Conservation (phyloP, 2,888 invertebrate genomes). For the Tinea pellionella region DNA sequence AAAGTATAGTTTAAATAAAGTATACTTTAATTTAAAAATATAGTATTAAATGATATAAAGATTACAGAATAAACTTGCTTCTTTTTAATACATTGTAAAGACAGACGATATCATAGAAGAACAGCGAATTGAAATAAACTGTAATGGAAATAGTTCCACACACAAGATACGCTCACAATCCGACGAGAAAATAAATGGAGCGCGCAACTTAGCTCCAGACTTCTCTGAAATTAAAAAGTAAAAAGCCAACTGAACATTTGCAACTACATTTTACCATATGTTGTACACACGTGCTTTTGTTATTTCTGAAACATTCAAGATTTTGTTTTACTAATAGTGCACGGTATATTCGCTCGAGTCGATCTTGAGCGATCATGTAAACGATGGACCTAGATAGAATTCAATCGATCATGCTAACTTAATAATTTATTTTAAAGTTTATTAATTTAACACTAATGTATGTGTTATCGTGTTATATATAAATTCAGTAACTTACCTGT, state of each 20-base stretch:
- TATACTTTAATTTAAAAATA: too few relatives aligned
- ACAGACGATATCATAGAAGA: background rate
- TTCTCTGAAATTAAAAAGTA: constrained; percentile 22
- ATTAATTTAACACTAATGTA: too few relatives aligned
- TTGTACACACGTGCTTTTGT: background rate
- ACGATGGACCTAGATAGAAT: too few relatives aligned
- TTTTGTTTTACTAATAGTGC: background rate
- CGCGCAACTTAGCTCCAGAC: constrained; percentile 22
- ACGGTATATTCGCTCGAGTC: too few relatives aligned
- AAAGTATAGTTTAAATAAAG: too few relatives aligned
- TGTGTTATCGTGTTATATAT: too few relatives aligned
- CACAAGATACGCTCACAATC: constrained; percentile 19
- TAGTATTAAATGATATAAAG: background rate
- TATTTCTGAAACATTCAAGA: background rate
- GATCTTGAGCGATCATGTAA: too few relatives aligned
- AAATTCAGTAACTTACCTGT: too few relatives aligned
- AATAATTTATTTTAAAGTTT: too few relatives aligned
- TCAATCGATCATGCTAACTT: too few relatives aligned
- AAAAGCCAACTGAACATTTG: constrained; percentile 12
- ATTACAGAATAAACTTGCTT: background rate
- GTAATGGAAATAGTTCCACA: constrained; percentile 33
- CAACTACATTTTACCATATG: background rate
- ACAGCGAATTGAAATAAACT: constrained; percentile 23
- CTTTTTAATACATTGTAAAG: background rate
- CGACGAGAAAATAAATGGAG: constrained; percentile 25